phyloP scores from a whole-genome alignment of 2,888 invertebrate genomes.

The Alloplasta piceator region DNA sequence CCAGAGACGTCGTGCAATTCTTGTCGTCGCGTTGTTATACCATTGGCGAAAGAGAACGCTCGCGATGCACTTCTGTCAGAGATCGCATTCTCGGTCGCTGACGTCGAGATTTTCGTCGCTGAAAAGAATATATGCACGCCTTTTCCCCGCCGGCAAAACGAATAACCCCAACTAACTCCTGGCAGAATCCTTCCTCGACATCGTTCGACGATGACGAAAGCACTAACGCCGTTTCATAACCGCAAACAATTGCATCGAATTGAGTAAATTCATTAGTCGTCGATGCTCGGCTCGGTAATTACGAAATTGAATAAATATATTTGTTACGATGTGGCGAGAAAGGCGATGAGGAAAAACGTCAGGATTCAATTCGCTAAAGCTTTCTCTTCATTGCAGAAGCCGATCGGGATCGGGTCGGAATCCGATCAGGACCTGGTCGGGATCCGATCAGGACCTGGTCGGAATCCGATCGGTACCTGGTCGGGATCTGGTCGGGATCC shows the following conservation, averaged over 20 bases:
- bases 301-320: too few relatives aligned
- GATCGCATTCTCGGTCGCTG: constrained; percentile 39
- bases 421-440: too few relatives aligned
- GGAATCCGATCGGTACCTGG: too few relatives aligned
- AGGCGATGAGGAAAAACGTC: too few relatives aligned
- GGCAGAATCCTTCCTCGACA: not conserved
- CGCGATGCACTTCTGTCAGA: constrained; percentile 29
- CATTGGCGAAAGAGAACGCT: constrained; percentile 41
- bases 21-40: constrained; percentile 62
- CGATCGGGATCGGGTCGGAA: too few relatives aligned
- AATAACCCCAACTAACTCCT: too few relatives aligned
- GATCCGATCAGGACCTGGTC: too few relatives aligned
- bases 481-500: too few relatives aligned
- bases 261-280: constrained; percentile 62
- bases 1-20: constrained; percentile 61
- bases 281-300: not conserved
- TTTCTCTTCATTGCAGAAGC: too few relatives aligned
- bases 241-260: constrained; percentile 63
- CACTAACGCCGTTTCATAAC: constrained; percentile 46
- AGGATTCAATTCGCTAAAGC: too few relatives aligned
- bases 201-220: constrained; percentile 61
- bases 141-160: constrained; percentile 21
- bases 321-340: too few relatives aligned
- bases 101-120: constrained; percentile 3
- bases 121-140: constrained; percentile 24